These are phyloP conservation scores for Corvus cornix DNA, from an alignment of 2,113 vertebrate genomes.

Conservation along the genomic window DNA sequence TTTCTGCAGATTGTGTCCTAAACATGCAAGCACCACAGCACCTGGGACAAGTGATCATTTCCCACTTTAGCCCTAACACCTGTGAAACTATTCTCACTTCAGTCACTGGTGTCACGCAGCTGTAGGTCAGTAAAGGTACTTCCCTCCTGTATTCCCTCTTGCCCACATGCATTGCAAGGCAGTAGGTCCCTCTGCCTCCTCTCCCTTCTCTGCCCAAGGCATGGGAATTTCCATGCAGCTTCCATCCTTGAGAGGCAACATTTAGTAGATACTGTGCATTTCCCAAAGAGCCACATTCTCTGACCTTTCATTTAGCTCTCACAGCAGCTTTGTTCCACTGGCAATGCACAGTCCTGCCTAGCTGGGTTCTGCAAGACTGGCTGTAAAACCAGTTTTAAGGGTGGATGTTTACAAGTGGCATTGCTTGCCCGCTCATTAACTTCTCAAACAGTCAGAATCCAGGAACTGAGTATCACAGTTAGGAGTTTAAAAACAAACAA, in stretches of 20 bases:
- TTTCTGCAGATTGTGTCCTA: neutral
- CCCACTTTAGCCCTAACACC: neutral
- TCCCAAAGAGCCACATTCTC: neutral
- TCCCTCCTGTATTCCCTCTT: neutral
- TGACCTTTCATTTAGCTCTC: constrained; percentile 2
- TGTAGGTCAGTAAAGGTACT: neutral
- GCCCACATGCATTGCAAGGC: neutral
- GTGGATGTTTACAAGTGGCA: neutral
- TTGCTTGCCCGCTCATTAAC: neutral
- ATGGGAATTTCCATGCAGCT: neutral
- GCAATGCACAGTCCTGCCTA: neutral
- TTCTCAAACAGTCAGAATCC: neutral
- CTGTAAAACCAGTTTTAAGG: constrained; percentile 21
- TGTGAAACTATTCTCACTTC: neutral
- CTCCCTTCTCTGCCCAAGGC: neutral
- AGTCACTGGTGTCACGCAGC: neutral
- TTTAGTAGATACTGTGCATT: neutral
- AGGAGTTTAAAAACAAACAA: neutral
- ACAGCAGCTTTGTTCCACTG: neutral
- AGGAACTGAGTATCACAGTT: neutral
- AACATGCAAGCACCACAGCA: neutral
- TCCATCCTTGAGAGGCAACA: neutral
- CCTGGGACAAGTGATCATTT: neutral
- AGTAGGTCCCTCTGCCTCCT: neutral
- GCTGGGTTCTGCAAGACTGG: neutral